phyloP scores from a whole-genome alignment of 2,113 vertebrate genomes.

The Cariama cristata region DNA sequence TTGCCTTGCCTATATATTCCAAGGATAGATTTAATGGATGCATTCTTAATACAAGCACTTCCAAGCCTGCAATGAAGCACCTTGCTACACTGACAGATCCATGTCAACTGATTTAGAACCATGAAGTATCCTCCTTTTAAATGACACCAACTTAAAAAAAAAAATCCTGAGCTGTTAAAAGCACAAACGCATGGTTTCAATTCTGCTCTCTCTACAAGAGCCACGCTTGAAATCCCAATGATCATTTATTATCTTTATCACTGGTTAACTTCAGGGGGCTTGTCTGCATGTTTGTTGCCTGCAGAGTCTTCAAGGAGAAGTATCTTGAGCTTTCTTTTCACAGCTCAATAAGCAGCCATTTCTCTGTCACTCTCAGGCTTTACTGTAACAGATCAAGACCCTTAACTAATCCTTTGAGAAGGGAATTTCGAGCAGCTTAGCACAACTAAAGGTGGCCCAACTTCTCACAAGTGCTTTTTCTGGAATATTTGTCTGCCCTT shows the following conservation, averaged over 20 bases:
- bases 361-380: background rate
- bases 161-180: background rate
- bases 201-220: background rate
- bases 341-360: background rate
- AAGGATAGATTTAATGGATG: background rate
- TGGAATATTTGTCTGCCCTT: background rate
- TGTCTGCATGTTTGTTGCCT: background rate
- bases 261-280: background rate
- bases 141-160: background rate
- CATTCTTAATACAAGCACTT: background rate
- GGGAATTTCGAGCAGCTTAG: background rate
- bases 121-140: background rate
- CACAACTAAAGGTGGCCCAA: background rate
- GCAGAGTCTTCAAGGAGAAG: background rate
- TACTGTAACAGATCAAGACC: background rate
- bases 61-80: background rate
- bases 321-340: background rate
- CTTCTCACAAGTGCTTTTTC: background rate
- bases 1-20: background rate
- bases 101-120: rapidly evolving
- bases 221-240: background rate
- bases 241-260: background rate
- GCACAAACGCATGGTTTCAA: background rate
- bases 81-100: background rate
- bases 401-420: background rate